phyloP scores from a whole-genome alignment of 2,888 invertebrate species.

The Agonopterix heracliana region DNA sequence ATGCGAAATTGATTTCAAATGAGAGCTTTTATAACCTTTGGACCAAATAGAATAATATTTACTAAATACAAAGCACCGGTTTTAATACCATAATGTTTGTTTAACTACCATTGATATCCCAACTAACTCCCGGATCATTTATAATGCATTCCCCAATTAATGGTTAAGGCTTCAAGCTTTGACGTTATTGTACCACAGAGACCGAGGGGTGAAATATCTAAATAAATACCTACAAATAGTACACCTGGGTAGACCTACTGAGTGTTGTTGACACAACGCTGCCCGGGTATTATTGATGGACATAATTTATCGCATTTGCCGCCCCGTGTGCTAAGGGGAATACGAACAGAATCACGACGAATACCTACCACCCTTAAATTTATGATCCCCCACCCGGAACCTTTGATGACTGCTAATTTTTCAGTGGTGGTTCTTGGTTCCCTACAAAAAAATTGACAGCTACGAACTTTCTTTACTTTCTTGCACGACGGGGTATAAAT shows the following conservation, averaged over 20 bases:
- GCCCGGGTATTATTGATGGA: constrained; percentile 63
- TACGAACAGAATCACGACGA: constrained; percentile 57
- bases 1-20: no score
- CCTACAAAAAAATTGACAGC: constrained; percentile 37
- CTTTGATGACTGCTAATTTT: constrained; percentile 66
- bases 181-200: constrained; percentile 30
- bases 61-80: no score
- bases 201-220: constrained; percentile 3
- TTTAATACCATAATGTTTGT: no score
- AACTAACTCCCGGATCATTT: constrained; percentile 26
- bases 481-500: constrained; percentile 9
- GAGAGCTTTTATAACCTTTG: no score
- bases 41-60: no score
- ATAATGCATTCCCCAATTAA: constrained; percentile 36
- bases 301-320: constrained; percentile 61
- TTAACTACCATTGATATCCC: constrained; percentile 16
- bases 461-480: constrained; percentile 27
- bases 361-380: constrained; percentile 51
- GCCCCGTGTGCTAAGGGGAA: constrained; percentile 56
- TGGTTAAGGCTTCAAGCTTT: constrained; percentile 24
- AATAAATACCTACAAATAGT: not conserved
- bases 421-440: constrained; percentile 29
- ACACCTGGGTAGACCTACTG: constrained; percentile 20
- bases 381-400: constrained; percentile 54
- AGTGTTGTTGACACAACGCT: constrained; percentile 63